Base-by-base conservation (phyloP, 92 coral and sea anemone species). In the Phenganax subtilis region DNA sequence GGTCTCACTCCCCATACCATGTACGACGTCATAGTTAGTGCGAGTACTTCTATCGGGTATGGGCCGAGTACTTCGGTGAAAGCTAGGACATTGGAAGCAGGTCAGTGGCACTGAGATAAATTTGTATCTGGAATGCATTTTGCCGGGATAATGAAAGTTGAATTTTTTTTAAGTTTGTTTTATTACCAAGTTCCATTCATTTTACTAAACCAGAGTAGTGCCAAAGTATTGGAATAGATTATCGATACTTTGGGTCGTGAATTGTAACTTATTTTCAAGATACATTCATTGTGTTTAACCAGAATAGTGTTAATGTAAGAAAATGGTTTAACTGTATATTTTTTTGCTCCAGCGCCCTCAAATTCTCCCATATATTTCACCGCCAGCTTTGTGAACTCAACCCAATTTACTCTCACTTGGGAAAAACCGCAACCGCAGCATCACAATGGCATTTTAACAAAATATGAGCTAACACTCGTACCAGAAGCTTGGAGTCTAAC, bases 301-400 rank as follows among this genome's bases (percentile, higher is more conserved):
- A 12, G 65, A 67, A 3, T 67, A 67, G 12, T 16, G 12, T 67
- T 37, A 5, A 37, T 37, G 47, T 37, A 37, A 37, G 47, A 37
- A 10, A 8, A 27, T 15, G 37, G 12, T 71, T 71, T 14, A 44
- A 8, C 3, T 9, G 37, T 71, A 8, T 10, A 54, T 16, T 12
- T 73, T n/a, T 73, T 59, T 63, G 65, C 84, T 58, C 77, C 55
- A 81, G 89, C 89, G 7, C 84, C 62, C 44, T 90, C 93, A 71
- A 75, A 86, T 9, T 85, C 87, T 27, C 90, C 85, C 62, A 65
- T 69, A 16, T 58, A 20, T 57, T 77, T 77, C 71, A 47, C n/a
- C 28, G 55, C 52, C 17, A 12, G 17, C 51, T 77, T 60, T 28
- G 16, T 59, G 20, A 77, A 59, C 71, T 77, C 82, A 9, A 77